Base-by-base conservation (phyloP, 2,888 invertebrate genomes). In the Drosophila setosimentum region DNA sequence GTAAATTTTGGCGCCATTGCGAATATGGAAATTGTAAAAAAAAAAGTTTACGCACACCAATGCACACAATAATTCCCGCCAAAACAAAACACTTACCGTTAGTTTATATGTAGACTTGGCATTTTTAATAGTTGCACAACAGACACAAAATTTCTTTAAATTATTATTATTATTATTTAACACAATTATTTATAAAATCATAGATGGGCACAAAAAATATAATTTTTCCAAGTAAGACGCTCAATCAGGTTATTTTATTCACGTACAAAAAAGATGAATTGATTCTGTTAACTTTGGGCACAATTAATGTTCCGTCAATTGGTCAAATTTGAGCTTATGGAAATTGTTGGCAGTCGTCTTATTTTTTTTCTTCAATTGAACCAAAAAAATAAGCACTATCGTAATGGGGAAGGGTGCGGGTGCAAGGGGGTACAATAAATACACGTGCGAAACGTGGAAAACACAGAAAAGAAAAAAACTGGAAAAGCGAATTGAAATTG, bases 241-340 rank as follows among this genome's bases (percentile, higher is more conserved):
- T 65, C 54, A 32, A 51, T 65, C 13, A 33, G 30, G 30, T 30
- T 60, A 32, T 51, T 69, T 67, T 71, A 45, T 64, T 75, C 51
- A 81, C 87, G 70, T 78, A 73, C 70, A 80, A 79, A 70, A 70
- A 73, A 71, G 59, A 40, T 57, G 8, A 53, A 18, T 33, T 21
- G 1, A 16, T 33, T 21, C 21, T 33, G 13, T 67, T 73, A 57
- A 48, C 66, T 78, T 70, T 72, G 62, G 54, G 54, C 76, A 71
- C 78, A 86, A 83, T 86, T 77, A 87, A 76, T 74, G 58, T 78
- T 70, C 68, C 73, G 84, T 89, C 85, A 89, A 76, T 81, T 80
- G 77, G 83, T 87, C 53, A 90, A 87, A 88, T 76, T 72, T 27
- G n/a, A 69, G 48, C 61, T 63, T 45, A 42, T 40, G 53, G 65